Conservation (phyloP, 2,113 vertebrate species). For the Podilymbus podiceps region DNA sequence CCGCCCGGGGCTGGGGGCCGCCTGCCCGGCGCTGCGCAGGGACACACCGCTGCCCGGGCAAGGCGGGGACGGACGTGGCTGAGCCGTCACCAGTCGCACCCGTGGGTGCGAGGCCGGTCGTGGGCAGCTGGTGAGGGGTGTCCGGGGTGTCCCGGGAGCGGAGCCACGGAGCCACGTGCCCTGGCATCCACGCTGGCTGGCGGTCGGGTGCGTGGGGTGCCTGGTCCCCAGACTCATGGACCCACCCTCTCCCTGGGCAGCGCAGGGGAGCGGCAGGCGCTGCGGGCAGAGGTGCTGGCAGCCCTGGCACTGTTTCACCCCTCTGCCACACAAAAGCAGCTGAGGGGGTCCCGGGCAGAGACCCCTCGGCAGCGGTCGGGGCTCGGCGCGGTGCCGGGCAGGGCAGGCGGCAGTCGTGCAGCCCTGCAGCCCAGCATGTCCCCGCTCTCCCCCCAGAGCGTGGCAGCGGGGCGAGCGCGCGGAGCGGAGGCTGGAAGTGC, state of each 20-base stretch:
- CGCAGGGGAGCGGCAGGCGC: background rate
- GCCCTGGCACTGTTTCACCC: background rate
- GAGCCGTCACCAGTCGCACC: too few relatives aligned
- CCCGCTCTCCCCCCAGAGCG: background rate
- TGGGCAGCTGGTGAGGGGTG: background rate
- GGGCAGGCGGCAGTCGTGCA: too few relatives aligned
- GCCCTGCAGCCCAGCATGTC: background rate
- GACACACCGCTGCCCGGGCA: too few relatives aligned
- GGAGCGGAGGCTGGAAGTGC: conserved; percentile 75
- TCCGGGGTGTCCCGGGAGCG: background rate
- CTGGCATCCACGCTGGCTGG: too few relatives aligned
- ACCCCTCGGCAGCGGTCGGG: background rate
- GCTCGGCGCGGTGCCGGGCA: background rate
- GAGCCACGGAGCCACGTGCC: background rate
- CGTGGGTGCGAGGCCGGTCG: rapidly evolving
- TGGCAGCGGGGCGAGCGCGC: background rate
- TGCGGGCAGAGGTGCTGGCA: too few relatives aligned
- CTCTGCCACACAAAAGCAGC: too few relatives aligned
- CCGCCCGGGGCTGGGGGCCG: rapidly evolving
- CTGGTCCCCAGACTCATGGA: background rate
- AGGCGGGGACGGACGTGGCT: background rate
- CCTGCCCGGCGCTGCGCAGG: background rate
- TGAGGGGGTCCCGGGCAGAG: background rate
- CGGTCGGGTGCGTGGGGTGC: background rate
- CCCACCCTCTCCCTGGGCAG: background rate